Percentiles rank a stretch among this genome's conserved stretches.
These are phyloP conservation scores for Trididemnum miniatum DNA, from an alignment of 23 tunicate genomes.

Conservation along the genomic window DNA sequence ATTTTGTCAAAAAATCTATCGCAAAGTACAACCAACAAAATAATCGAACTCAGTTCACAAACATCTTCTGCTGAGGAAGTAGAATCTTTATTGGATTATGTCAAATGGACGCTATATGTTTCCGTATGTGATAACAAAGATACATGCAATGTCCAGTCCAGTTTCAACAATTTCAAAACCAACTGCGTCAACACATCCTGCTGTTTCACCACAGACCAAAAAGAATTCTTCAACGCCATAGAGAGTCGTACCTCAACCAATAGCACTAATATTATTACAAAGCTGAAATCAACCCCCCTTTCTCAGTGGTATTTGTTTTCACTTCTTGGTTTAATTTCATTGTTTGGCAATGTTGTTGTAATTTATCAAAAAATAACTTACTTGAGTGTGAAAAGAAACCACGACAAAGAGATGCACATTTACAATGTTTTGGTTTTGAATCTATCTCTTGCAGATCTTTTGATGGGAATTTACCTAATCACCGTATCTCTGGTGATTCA, in stretches of 20 bases:
- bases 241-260: not conserved
- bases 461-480: constrained; percentile 8
- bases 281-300: not conserved
- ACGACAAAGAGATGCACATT: not conserved
- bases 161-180: not conserved
- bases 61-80: too few species aligned
- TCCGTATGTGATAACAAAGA: not conserved
- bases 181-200: not conserved
- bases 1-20: too few species aligned
- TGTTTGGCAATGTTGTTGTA: not conserved
- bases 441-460: not conserved
- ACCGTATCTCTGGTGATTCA: not conserved
- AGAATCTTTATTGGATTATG: not conserved
- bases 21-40: too few species aligned
- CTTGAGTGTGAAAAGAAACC: not conserved
- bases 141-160: not conserved
- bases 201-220: not conserved
- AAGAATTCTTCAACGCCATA: not conserved
- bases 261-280: not conserved
- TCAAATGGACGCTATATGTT: not conserved
- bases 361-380: not conserved
- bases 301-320: not conserved
- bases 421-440: not conserved
- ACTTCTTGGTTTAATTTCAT: not conserved
- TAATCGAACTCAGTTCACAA: too few species aligned